These are phyloP conservation scores for Eidolon dupreanum DNA, from an alignment of 2,797 vertebrate species.

Conservation along the genomic window DNA sequence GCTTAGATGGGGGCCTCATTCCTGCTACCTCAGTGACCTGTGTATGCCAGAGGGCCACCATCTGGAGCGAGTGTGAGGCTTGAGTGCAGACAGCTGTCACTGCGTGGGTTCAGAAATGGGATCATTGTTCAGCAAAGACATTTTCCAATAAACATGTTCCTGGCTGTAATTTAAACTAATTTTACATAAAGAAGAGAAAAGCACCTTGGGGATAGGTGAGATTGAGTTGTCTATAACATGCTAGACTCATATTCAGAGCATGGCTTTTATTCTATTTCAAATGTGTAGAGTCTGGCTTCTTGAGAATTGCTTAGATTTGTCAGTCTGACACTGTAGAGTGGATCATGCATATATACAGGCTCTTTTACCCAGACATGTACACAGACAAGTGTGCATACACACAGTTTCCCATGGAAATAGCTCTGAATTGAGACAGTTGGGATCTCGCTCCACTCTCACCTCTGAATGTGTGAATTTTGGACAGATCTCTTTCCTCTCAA, in stretches of 20 bases:
- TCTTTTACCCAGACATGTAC: neutral
- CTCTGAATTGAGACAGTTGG: neutral
- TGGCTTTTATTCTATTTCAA: neutral
- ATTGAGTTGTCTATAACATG: neutral
- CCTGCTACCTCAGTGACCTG: neutral
- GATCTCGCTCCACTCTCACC: neutral
- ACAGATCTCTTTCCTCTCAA: neutral
- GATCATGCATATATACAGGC: neutral
- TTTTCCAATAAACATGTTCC: neutral
- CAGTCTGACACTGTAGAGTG: neutral
- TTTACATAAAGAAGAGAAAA: neutral
- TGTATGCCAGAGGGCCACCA: neutral
- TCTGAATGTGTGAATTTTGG: neutral
- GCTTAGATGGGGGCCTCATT: no score
- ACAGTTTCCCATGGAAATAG: neutral
- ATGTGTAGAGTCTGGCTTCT: neutral
- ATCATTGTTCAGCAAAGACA: neutral
- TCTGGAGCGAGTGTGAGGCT: neutral
- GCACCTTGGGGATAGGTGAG: neutral
- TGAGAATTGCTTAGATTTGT: neutral
- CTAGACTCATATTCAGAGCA: no score
- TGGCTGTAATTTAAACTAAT: neutral
- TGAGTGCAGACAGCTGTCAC: neutral
- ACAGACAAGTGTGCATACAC: neutral
- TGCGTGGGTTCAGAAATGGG: neutral